Evolutionary conservation across 2,888 invertebrate species (phyloP).

Genomic region (Sminthurinus aureus): DNA sequence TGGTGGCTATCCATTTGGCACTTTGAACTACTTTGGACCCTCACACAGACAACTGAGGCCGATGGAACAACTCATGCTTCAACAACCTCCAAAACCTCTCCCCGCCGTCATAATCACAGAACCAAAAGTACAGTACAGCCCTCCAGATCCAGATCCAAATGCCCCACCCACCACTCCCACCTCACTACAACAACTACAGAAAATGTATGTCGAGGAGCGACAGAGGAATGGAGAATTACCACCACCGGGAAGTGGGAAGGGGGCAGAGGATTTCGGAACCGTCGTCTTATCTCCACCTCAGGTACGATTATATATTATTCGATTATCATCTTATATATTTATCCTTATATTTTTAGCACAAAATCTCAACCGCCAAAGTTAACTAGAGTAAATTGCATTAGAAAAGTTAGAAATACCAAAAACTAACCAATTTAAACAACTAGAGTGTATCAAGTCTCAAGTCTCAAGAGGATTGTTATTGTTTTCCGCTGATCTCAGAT

Average conservation of each 20-base stretch:
- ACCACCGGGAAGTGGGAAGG: background rate
- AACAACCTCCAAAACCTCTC: constrained; percentile 59
- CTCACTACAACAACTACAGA: constrained; percentile 28
- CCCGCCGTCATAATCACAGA: constrained; percentile 5
- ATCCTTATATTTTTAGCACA: no score
- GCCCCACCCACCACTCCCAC: constrained; percentile 61
- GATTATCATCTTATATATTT: no score
- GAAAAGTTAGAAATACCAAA: no score
- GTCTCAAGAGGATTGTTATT: no score
- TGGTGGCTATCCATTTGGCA: constrained; percentile 6
- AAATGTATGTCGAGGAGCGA: constrained; percentile 1
- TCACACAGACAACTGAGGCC: constrained; percentile 6
- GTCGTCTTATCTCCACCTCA: constrained; percentile 56
- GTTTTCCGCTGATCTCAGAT: no score
- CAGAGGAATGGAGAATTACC: background rate
- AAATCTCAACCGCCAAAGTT: no score
- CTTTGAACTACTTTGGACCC: background rate
- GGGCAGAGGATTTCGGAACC: constrained; percentile 53
- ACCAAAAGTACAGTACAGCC: constrained; percentile 6
- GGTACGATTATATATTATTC: no score
- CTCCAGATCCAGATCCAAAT: constrained; percentile 66
- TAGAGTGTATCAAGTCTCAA: no score
- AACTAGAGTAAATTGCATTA: no score
- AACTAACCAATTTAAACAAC: no score
- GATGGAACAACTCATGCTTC: constrained; percentile 33